Evolutionary conservation across 1,140 invertebrate genomes (phyloP), one percentile per base, ranked within the genome.

Genomic region (Pseudomyrmex sp.): DNA sequence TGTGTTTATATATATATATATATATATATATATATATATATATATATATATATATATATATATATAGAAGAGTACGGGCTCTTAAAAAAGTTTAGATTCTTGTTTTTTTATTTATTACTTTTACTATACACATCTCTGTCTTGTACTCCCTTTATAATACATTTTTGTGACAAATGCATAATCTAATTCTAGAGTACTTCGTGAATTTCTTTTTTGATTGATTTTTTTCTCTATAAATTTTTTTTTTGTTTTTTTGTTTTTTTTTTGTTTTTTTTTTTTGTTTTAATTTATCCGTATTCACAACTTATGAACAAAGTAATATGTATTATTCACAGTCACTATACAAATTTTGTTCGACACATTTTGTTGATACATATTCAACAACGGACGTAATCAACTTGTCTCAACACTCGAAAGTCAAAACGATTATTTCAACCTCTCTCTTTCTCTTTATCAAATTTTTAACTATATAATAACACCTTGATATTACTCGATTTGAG

Each of bases 371-470:
- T 80, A 70, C 23, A 79, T 72, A 72, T 80, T 80, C 59, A 80
- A 80, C 76, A 80, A 80, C 76, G 76, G 76, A 80, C 76, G 76
- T 80, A 80, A 80, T 80, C 76, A 80, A 79, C 76, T 59, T 80
- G 66, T 70, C 76, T 80, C 72, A 80, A 80, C 65, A 69, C 66
- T 80, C 23, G 54, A 80, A 80, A 66, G 44, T 83, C 73, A 58
- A 66, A 65, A 59, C 35, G 35, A 74, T 75, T 26, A 75, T 83
- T 65, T 83, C 7, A 35, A 35, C 35, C 13, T 35, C 7, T 52
- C 1, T 52, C 7, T 52, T 65, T 46, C 56, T 46, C 3, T 15
- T 35, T 26, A 65, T 76, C 58, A 63, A 76, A 83, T 83, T 65
- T 76, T 65, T 59, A 80, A 79, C 44, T 70, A 35, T 35, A 35